A percentile compares a stretch with the other conserved stretches of the same genome.
Evolutionary conservation across 2,113 vertebrate genomes (phyloP).

Genomic region (Sorex fumeus): DNA sequence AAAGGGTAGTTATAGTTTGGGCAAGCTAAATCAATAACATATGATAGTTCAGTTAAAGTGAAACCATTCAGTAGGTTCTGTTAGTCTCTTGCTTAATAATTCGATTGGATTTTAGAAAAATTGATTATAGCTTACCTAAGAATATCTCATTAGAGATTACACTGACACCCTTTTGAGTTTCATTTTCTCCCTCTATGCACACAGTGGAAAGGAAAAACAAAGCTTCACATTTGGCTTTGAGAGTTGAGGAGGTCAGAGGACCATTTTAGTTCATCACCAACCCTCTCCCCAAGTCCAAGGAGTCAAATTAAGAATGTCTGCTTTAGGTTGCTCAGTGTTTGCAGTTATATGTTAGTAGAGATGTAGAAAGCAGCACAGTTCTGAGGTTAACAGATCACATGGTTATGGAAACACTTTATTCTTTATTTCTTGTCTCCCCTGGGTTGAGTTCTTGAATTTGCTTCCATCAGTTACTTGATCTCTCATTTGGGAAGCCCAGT

Average conservation of each 20-base stretch:
- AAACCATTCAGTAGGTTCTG: neutral
- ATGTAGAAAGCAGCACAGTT: neutral
- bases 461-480: neutral
- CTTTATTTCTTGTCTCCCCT: neutral
- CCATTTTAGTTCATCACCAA: neutral
- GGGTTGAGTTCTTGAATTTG: neutral
- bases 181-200: neutral
- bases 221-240: conserved; percentile 38
- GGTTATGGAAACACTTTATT: conserved; percentile 6
- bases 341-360: conserved; percentile 46
- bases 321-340: conserved; percentile 24
- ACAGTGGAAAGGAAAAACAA: neutral
- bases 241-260: neutral
- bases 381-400: neutral
- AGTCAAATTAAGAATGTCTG: conserved; percentile 6
- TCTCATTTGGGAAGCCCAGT: neutral
- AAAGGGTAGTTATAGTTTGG: conserved; percentile 35
- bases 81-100: neutral
- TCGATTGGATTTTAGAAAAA: conserved; percentile 51
- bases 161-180: conserved; percentile 10
- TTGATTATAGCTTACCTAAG: neutral
- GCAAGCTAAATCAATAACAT: conserved; percentile 22
- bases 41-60: conserved; percentile 8
- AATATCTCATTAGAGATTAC: neutral
- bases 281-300: neutral